Evolutionary conservation across 1,140 invertebrate genomes (phyloP).

Genomic region (Pantala flavescens): DNA sequence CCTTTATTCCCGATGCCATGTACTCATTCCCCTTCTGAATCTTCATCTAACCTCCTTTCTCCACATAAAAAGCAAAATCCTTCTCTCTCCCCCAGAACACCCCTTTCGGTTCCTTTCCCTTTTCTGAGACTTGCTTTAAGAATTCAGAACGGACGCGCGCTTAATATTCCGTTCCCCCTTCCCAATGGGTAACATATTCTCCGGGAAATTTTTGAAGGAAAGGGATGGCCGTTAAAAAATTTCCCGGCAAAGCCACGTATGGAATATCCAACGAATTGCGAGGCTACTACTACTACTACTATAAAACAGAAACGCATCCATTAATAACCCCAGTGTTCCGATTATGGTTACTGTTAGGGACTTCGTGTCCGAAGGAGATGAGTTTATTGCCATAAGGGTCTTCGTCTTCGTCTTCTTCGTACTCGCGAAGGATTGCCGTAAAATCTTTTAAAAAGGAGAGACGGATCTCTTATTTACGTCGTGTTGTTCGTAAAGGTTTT

Average conservation of each 20-base stretch:
- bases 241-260: neutral
- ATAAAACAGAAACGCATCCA: neutral
- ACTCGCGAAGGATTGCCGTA: neutral
- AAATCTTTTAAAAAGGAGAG: neutral
- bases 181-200: constrained; percentile 1
- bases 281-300: neutral
- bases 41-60: neutral
- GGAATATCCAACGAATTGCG: neutral
- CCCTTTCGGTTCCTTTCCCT: neutral
- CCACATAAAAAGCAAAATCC: neutral
- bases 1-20: too few relatives aligned
- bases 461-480: neutral
- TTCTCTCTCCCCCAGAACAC: neutral
- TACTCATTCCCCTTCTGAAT: too few relatives aligned
- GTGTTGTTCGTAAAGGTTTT: neutral
- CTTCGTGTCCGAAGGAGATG: neutral
- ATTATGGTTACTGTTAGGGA: neutral
- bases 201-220: constrained; percentile 9
- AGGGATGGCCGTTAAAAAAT: neutral
- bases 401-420: neutral
- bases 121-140: neutral
- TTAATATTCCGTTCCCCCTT: neutral
- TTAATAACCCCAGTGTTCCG: neutral
- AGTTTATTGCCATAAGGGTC: neutral
- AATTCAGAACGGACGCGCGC: neutral